These are phyloP conservation scores for Anagrus nilaparvatae DNA, from an alignment of 1,140 invertebrate species.

Conservation along the genomic window DNA sequence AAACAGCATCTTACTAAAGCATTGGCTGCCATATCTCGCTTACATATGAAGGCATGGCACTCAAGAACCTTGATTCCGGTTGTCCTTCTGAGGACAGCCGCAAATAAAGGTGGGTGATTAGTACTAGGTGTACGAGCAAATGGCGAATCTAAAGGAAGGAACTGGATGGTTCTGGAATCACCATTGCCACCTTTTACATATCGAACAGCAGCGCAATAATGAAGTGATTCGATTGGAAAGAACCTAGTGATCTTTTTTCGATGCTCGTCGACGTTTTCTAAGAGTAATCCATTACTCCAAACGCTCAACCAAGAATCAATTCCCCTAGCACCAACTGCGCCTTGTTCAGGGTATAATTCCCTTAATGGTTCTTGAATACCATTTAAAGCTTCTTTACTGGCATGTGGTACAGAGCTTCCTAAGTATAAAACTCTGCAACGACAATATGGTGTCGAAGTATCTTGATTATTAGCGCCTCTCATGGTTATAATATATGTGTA, in stretches of 20 bases:
- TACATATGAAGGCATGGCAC: conserved; percentile 98
- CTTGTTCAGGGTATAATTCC: conserved; percentile 91
- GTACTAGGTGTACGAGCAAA: conserved; percentile 81
- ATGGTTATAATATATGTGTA: conserved; percentile 16
- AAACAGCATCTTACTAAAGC: conserved; percentile 89
- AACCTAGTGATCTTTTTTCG: conserved; percentile 90
- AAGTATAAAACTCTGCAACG: conserved; percentile 95
- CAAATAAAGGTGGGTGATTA: conserved; percentile 93
- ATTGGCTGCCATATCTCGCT: conserved; percentile 87
- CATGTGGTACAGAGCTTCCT: conserved; percentile 92
- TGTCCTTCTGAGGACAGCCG: conserved; percentile 87
- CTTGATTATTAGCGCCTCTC: conserved; percentile 37
- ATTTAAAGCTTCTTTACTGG: conserved; percentile 94
- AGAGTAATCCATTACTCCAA: conserved; percentile 89
- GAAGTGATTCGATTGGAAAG: conserved; percentile 92
- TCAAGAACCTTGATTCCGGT: conserved; percentile 98
- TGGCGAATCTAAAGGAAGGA: conserved; percentile 92
- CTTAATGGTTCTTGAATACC: conserved; percentile 95
- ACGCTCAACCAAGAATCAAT: conserved; percentile 97
- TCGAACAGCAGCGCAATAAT: conserved; percentile 95
- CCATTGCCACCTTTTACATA: conserved; percentile 58
- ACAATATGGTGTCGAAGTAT: conserved; percentile 75
- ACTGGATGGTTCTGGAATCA: conserved; percentile 61
- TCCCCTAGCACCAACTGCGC: conserved; percentile 72
- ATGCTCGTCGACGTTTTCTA: conserved; percentile 95